These are phyloP conservation scores for Hyles lineata DNA, from an alignment of 2,888 invertebrate species.

Conservation along the genomic window DNA sequence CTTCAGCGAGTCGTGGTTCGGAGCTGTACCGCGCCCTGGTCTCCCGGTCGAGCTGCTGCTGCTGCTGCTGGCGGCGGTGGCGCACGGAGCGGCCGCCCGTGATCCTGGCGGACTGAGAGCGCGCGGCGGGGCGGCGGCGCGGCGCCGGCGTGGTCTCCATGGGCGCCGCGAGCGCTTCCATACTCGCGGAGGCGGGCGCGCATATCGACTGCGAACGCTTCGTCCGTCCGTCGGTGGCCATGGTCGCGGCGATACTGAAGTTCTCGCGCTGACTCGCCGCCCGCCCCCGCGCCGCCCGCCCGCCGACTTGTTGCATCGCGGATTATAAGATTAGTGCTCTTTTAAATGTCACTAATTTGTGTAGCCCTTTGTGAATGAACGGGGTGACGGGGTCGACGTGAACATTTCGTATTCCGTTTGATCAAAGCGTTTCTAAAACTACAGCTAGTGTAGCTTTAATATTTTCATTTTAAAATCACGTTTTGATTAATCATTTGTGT, in stretches of 20 bases:
- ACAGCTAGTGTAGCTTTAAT: not conserved
- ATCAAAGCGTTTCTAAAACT: not conserved
- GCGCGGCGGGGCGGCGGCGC: slow-evolving; percentile 88
- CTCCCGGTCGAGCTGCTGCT: slow-evolving; percentile 79
- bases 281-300: slow-evolving; percentile 47
- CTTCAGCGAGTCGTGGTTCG: slow-evolving; percentile 87
- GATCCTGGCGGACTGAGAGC: slow-evolving; percentile 90
- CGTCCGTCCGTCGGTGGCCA: slow-evolving; percentile 87
- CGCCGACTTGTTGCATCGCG: slow-evolving; percentile 76
- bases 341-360: slow-evolving; percentile 68
- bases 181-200: slow-evolving; percentile 88
- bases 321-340: slow-evolving; percentile 63
- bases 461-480: not conserved
- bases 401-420: slow-evolving; percentile 3
- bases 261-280: slow-evolving; percentile 35
- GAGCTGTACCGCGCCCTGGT: slow-evolving; percentile 87
- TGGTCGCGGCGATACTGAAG: slow-evolving; percentile 83
- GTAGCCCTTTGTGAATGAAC: slow-evolving; percentile 48
- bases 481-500: not conserved
- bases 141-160: slow-evolving; percentile 84
- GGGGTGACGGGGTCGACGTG: slow-evolving; percentile 8
- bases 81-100: slow-evolving; percentile 87
- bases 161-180: slow-evolving; percentile 86
- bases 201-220: slow-evolving; percentile 91
- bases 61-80: slow-evolving; percentile 75